Conservation (phyloP, 2,797 vertebrate genomes). For the Lithobates pipiens region DNA sequence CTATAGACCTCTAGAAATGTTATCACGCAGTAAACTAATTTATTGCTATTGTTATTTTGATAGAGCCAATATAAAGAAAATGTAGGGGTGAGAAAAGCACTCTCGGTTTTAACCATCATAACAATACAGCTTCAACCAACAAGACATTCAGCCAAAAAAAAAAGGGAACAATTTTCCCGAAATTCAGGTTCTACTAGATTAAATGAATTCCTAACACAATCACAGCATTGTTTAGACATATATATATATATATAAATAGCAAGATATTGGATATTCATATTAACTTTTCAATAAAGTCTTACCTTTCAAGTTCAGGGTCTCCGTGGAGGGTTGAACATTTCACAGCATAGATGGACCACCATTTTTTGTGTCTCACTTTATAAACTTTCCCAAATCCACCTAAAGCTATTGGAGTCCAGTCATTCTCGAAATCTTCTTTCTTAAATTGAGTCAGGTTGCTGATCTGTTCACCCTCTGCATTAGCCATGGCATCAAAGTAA, state of each 20-base stretch:
- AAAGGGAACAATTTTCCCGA: neutral
- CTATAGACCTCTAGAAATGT: too few species aligned
- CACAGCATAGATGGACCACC: constrained; percentile 79
- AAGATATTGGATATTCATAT: neutral
- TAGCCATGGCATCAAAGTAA: constrained; percentile 52
- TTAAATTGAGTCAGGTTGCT: constrained; percentile 74
- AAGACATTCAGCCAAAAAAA: neutral
- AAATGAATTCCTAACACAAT: neutral
- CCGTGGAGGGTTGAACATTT: constrained; percentile 74
- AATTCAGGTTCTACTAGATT: neutral
- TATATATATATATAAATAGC: neutral
- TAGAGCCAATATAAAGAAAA: too few species aligned
- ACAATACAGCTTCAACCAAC: too few species aligned
- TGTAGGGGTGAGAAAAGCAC: too few species aligned
- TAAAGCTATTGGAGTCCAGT: constrained; percentile 82
- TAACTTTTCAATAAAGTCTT: neutral
- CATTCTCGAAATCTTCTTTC: constrained; percentile 82
- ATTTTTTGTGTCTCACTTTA: constrained; percentile 80
- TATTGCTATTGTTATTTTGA: too few species aligned
- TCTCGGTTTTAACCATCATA: too few species aligned
- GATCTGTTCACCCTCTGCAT: neutral
- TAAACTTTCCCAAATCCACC: constrained; percentile 83
- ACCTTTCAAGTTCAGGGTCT: constrained; percentile 60
- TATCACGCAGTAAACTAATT: too few species aligned
- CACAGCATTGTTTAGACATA: neutral